phyloP scores from a whole-genome alignment of 2,797 vertebrate genomes.

The Eulemur mongoz region DNA sequence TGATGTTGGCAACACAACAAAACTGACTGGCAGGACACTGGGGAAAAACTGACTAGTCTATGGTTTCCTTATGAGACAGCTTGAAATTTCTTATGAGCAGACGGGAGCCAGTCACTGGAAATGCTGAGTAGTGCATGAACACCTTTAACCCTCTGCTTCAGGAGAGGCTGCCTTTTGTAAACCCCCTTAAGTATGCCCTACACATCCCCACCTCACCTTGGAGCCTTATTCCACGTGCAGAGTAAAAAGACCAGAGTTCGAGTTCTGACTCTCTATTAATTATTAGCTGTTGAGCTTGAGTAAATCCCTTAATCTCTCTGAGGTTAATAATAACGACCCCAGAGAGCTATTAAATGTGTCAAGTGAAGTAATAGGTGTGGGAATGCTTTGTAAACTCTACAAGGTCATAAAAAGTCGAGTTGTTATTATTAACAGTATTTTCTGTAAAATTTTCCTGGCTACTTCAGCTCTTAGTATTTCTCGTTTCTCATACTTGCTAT shows the following conservation, averaged over 20 bases:
- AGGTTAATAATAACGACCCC: slow-evolving; percentile 46
- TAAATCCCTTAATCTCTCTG: slow-evolving; percentile 52
- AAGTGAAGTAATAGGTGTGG: slow-evolving; percentile 46
- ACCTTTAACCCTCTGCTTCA: neutral
- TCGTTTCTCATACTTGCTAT: neutral
- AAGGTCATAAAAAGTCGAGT: slow-evolving; percentile 1
- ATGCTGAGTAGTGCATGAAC: neutral
- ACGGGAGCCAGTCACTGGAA: neutral
- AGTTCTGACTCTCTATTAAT: slow-evolving; percentile 48
- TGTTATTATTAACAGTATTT: slow-evolving; percentile 49
- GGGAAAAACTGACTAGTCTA: neutral
- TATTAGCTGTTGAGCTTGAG: slow-evolving; percentile 27
- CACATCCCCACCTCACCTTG: neutral
- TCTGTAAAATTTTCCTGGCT: neutral
- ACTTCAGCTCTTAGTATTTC: neutral
- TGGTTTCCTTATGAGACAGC: neutral
- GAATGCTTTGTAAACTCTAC: slow-evolving; percentile 51
- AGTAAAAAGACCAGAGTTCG: slow-evolving; percentile 42
- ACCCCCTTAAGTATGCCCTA: neutral
- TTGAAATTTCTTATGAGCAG: neutral
- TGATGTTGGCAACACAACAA: neutral
- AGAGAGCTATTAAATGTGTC: slow-evolving; percentile 46
- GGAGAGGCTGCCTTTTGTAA: neutral
- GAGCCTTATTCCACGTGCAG: neutral
- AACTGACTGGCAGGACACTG: neutral